Base-by-base conservation (phyloP, 2,888 invertebrate species). In the Pterostichus madidus region DNA sequence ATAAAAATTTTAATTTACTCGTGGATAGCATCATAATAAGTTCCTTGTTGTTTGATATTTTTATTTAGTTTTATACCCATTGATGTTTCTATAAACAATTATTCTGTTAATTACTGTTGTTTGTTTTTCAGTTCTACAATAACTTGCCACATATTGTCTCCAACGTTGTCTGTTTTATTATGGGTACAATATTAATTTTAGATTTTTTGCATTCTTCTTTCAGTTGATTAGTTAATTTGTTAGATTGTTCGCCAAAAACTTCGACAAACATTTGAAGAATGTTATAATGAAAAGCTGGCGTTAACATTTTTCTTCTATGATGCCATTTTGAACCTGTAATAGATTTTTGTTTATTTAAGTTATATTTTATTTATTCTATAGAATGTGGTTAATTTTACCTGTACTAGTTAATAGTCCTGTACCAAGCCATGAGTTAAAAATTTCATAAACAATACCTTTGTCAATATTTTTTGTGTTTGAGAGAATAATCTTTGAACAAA, bases 1-100 rank as follows among this genome's bases (percentile, higher is more conserved):
- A n/a, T n/a, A n/a, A n/a, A n/a, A n/a, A n/a, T n/a, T n/a, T 53
- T 64, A 13, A n/a, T n/a, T 46, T 39, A 31, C 56, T n/a, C 17
- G 59, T 8, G 90, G 78, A 95, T 91, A 44, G 93, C 91, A 10
- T 91, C 86, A 80, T 94, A 92, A 87, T 95, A 95, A 39, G 89
- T 89, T 59, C 89, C 90, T 11, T 92, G 91, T 24, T 87, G n/a
- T 80, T 83, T 4, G 24, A 24, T 3, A 64, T 92, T 90, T 64
- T 90, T 89, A 77, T 91, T 89, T 7, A 95, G 89, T 83, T 91
- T 91, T 0, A 92, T 92, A 2, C 96, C 96, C 93, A 96, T 94
- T 0, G 96, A 95, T 24, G 93, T 92, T 90, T 93, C 92, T 92
- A 85, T 83, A 89, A 77, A 24, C 24, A 24, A 24, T 24, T 24